A percentile compares a stretch with the other conserved stretches of the same genome.
Conservation (phyloP, 2,113 vertebrate species). For the Acanthochromis polyacanthus region DNA sequence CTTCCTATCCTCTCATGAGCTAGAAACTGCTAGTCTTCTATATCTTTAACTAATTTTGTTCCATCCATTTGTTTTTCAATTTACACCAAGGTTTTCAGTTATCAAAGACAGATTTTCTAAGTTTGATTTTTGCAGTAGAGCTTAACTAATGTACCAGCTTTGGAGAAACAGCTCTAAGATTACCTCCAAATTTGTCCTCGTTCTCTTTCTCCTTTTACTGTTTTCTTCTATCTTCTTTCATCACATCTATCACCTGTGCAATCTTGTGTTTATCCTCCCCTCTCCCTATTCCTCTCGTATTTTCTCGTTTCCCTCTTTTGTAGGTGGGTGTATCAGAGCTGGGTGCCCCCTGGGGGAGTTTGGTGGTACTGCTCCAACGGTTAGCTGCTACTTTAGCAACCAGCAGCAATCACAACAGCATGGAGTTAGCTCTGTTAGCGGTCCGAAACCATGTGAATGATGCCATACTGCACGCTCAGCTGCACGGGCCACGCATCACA, state of each 20-base stretch:
- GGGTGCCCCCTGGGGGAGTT: conserved; percentile 88
- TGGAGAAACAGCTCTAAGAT: too few species aligned
- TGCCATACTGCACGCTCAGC: conserved; percentile 89
- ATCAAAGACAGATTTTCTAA: too few species aligned
- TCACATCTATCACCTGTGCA: neutral
- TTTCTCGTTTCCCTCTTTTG: neutral
- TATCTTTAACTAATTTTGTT: too few species aligned
- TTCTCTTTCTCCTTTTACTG: too few species aligned
- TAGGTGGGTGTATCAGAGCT: conserved; percentile 87
- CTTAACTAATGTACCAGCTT: too few species aligned
- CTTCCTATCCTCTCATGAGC: too few species aligned
- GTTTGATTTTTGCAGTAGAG: too few species aligned
- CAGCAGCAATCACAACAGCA: conserved; percentile 86
- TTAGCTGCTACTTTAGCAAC: conserved; percentile 85
- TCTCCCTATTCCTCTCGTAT: neutral
- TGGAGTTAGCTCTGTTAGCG: conserved; percentile 86
- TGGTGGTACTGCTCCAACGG: conserved; percentile 87
- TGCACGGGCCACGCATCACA: conserved; percentile 89
- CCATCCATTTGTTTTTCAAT: too few species aligned
- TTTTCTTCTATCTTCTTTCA: too few species aligned
- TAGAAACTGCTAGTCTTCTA: too few species aligned
- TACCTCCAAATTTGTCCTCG: too few species aligned
- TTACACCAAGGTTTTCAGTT: too few species aligned
- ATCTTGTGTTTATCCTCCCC: neutral
- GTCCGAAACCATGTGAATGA: conserved; percentile 89